phyloP scores from a whole-genome alignment of 2,113 vertebrate genomes.

The Sigmodon hispidus region DNA sequence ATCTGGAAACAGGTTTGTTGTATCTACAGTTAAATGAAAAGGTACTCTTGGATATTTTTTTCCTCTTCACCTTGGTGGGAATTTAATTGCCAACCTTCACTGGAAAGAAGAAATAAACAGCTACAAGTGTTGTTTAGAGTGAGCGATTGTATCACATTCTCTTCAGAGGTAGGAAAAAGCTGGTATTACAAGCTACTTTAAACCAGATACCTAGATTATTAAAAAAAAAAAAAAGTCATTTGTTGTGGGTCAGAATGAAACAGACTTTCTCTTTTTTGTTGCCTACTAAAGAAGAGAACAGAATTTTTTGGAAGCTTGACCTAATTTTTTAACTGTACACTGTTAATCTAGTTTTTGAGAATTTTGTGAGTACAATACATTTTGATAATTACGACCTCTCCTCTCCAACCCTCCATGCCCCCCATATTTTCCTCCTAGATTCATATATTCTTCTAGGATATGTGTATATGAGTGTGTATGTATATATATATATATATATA shows the following conservation, averaged over 20 bases:
- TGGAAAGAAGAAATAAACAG: slow-evolving; percentile 30
- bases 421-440: not conserved
- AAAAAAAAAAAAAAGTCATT: slow-evolving; percentile 6
- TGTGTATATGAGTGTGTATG: not conserved
- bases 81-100: not conserved
- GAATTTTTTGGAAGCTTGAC: slow-evolving; percentile 38
- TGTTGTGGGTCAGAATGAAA: slow-evolving; percentile 67
- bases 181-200: slow-evolving; percentile 68
- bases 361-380: not conserved
- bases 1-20: not conserved
- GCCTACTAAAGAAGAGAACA: slow-evolving; percentile 21
- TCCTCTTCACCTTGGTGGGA: not conserved
- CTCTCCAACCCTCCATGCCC: not conserved
- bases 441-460: not conserved
- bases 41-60: slow-evolving; percentile 26
- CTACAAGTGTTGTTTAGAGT: slow-evolving; percentile 33
- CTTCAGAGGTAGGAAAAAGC: slow-evolving; percentile 58
- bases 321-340: not conserved
- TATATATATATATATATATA: too few relatives aligned
- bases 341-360: not conserved
- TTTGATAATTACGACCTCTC: not conserved
- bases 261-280: not conserved
- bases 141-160: slow-evolving; percentile 57
- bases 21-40: not conserved
- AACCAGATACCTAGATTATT: slow-evolving; percentile 35